Evolutionary conservation across 2,888 invertebrate species (phyloP), one percentile per base, ranked within the genome.

Genomic region (Parnassius orleans): DNA sequence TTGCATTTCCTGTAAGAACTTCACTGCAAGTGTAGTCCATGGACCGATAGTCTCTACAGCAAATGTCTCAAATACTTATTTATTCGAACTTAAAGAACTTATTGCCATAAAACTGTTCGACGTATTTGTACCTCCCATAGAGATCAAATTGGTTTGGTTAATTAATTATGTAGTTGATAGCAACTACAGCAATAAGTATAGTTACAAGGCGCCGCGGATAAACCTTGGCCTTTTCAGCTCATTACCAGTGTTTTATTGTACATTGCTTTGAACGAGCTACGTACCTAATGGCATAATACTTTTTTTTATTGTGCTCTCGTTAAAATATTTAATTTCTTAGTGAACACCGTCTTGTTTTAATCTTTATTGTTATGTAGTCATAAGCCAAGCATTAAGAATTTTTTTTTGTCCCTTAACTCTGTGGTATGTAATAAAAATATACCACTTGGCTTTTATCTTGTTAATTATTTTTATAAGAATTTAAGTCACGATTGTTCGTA

Each of bases 141-240:
- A 59, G 46, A 59, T 55, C n/a, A 47, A 55, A 48, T 51, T 19
- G 42, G 19, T 60, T 47, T 43, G 33, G 42, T 59, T 48, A 63
- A 64, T 52, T 65, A 68, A 68, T 65, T 65, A 65, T 64, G 62
- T 52, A 60, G 51, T 60, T 57, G 58, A 50, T 41, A 50, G 59
- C 53, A 58, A 67, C 64, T 62, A 60, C 56, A 58, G 15, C 54
- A 63, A 50, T 54, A 47, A 46, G 58, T 59, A 2, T 7, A 33
- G 7, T 5, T 7, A 47, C 42, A 53, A 46, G 55, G 58, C 59
- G 56, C 19, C 43, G 63, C 63, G 59, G 43, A 44, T 43, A 67
- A 69, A 64, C 78, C 78, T 78, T 78, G 76, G 63, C 76, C 76
- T 77, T 77, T 77, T 60, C n/a, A 67, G 69, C 65, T 69, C 71